These are phyloP conservation scores for Struthio camelus DNA, from an alignment of 2,113 vertebrate genomes.

Conservation along the genomic window DNA sequence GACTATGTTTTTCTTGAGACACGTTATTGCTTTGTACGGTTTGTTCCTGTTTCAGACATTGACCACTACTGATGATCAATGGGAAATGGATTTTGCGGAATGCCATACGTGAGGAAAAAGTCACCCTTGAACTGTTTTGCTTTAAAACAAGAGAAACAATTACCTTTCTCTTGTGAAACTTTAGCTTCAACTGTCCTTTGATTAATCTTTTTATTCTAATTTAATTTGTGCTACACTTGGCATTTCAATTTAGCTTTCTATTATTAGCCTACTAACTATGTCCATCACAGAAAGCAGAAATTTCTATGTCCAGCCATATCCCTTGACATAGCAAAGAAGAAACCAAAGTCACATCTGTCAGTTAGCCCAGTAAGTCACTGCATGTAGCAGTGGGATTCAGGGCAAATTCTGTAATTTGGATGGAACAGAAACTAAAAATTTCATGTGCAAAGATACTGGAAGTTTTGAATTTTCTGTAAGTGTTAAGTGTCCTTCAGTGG, in stretches of 20 bases:
- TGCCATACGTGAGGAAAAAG: not conserved
- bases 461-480: not conserved
- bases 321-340: not conserved
- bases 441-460: not conserved
- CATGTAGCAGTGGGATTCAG: not conserved
- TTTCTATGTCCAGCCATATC: not conserved
- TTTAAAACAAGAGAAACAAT: not conserved
- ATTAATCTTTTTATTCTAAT: not conserved
- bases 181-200: not conserved
- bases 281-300: not conserved
- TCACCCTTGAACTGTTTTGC: not conserved
- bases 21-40: not conserved
- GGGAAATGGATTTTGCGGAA: not conserved
- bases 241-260: not conserved
- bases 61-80: not conserved
- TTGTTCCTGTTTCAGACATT: not conserved
- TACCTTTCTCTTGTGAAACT: not conserved
- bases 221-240: not conserved
- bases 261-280: not conserved
- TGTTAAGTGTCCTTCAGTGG: not conserved
- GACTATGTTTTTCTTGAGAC: not conserved
- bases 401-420: not conserved
- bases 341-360: not conserved
- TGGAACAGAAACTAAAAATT: not conserved
- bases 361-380: not conserved